These are phyloP conservation scores for Manduca sexta DNA, from an alignment of 1,140 invertebrate species.

Conservation along the genomic window DNA sequence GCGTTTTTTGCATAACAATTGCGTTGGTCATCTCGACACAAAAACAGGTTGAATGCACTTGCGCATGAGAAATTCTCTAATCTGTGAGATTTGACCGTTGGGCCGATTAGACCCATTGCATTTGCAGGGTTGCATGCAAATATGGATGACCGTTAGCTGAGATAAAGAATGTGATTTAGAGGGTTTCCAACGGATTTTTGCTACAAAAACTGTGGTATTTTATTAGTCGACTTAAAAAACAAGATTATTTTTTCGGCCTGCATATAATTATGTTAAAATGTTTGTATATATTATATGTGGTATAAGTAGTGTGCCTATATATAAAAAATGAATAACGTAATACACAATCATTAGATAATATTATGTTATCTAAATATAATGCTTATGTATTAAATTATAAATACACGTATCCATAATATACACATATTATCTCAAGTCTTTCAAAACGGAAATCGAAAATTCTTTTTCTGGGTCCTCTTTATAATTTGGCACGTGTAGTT, in stretches of 20 bases:
- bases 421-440: too few relatives aligned
- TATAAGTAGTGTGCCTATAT: neutral
- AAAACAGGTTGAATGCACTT: conserved; percentile 44
- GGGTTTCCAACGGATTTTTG: neutral
- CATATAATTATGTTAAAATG: neutral
- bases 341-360: too few relatives aligned
- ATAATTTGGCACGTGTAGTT: too few relatives aligned
- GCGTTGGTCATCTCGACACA: conserved; percentile 40
- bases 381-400: too few relatives aligned
- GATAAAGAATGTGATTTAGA: conserved; percentile 21
- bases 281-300: neutral
- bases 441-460: too few relatives aligned
- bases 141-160: conserved; percentile 46
- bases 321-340: neutral
- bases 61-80: conserved; percentile 30
- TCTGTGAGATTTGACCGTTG: conserved; percentile 12
- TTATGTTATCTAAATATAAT: too few relatives aligned
- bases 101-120: conserved; percentile 23
- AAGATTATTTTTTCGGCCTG: conserved; percentile 4
- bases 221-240: too few relatives aligned
- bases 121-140: conserved; percentile 51
- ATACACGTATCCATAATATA: too few relatives aligned
- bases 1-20: conserved; percentile 45
- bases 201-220: neutral
- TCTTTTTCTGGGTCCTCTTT: too few relatives aligned